Conservation (phyloP, 1,140 invertebrate species). For the Halictus rubicundus region DNA sequence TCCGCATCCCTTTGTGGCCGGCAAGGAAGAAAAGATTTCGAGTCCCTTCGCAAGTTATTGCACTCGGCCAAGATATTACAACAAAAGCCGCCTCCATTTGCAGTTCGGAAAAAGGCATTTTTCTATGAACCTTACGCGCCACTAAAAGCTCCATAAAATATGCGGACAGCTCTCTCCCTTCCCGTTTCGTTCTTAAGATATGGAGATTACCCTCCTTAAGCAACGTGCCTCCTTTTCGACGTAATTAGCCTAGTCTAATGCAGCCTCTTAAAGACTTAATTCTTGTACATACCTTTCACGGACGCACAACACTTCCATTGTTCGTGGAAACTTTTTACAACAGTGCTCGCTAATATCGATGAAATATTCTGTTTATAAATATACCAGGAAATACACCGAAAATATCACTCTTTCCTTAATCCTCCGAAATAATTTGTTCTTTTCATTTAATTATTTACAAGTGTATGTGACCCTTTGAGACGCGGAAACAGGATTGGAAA, state of each 20-base stretch:
- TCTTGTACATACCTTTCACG: not conserved
- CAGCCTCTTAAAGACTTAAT: not conserved
- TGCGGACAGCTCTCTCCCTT: constrained; percentile 6
- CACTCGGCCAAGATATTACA: not conserved
- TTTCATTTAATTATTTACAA: too few relatives aligned
- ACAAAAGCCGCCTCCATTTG: not conserved
- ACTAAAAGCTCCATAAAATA: constrained; percentile 32
- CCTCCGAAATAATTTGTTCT: too few relatives aligned
- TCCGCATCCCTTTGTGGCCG: not conserved
- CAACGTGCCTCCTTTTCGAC: not conserved
- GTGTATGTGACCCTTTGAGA: too few relatives aligned
- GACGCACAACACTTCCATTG: not conserved
- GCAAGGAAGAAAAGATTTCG: too few relatives aligned
- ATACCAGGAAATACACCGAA: too few relatives aligned
- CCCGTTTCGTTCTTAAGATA: constrained; percentile 12
- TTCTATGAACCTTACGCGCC: constrained; percentile 13
- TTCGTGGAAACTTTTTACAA: not conserved
- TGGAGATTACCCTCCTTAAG: constrained; percentile 8
- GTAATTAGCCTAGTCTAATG: constrained; percentile 4
- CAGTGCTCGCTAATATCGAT: too few relatives aligned
- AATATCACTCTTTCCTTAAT: too few relatives aligned
- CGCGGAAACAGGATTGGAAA: too few relatives aligned
- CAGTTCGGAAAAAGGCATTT: not conserved
- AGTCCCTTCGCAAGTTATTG: not conserved
- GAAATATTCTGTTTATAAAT: too few relatives aligned